Base-by-base conservation (phyloP, 2,888 invertebrate species). In the Lamproptera curius region DNA sequence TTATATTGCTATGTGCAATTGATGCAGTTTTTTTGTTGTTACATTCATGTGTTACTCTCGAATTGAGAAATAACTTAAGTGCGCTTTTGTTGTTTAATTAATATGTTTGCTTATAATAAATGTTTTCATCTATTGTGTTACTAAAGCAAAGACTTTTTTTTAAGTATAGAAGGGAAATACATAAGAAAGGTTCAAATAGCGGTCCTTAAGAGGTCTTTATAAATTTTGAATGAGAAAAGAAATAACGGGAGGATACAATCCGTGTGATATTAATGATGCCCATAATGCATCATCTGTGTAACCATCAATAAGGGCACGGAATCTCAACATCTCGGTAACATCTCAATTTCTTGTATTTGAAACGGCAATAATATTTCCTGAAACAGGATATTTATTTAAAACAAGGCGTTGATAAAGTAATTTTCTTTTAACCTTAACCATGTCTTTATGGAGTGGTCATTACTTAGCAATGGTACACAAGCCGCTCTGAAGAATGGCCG, bases 381-480 rank as follows among this genome's bases (percentile, higher is more conserved):
- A 87, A 87, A 87, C 85, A 79, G 85, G 83, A 85, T 86, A 86
- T 87, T 87, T 87, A 86, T 86, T 87, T 83, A 83, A 87, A 87
- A 86, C 85, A 85, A 86, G 87, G 84, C 86, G 87, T 85, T 87
- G 87, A 87, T 87, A 86, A 86, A 87, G 86, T 87, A 87, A 87
- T 87, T 86, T 87, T 86, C 85, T 87, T 87, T 86, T 85, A 86
- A 86, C 87, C 86, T 86, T 86, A 85, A 85, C 84, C 87, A 82
- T 86, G 86, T 87, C 86, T 85, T 87, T 84, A 86, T 86, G 86
- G 87, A 85, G 81, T 82, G 87, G 86, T 81, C 86, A 87, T 86
- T 87, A 87, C 86, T 87, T 87, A 87, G 86, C 81, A 83, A 83
- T 83, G 87, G 85, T 84, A 85, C 86, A 85, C 81, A 84, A 84